These are phyloP conservation scores for Luidia sarsii DNA, from an alignment of 53 echinoderm and acorn worm species.

Conservation along the genomic window DNA sequence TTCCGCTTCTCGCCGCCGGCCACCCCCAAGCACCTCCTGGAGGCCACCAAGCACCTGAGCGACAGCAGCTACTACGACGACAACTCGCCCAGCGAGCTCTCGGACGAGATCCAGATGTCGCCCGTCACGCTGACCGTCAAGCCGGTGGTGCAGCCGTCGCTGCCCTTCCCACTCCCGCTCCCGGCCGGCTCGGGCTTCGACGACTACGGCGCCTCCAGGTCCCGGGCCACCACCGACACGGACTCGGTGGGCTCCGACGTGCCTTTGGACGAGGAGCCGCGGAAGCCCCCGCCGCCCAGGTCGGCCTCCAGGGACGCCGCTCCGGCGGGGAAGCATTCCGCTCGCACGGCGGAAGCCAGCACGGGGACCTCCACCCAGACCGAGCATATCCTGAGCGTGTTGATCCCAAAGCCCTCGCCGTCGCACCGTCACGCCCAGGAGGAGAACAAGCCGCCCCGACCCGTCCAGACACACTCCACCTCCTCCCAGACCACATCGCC, in stretches of 20 bases:
- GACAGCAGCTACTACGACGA: slow-evolving; percentile 65
- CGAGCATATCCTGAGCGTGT: slow-evolving; percentile 32
- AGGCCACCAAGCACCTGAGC: slow-evolving; percentile 67
- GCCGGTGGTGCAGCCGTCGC: slow-evolving; percentile 58
- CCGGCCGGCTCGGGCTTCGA: slow-evolving; percentile 63
- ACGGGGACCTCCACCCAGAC: slow-evolving; percentile 40
- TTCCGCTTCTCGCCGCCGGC: slow-evolving; percentile 85
- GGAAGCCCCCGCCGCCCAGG: background rate
- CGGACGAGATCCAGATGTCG: slow-evolving; percentile 42
- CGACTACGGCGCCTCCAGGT: slow-evolving; percentile 13
- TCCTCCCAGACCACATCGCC: slow-evolving; percentile 39
- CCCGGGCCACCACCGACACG: background rate
- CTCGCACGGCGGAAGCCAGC: slow-evolving; percentile 12
- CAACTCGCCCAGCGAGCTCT: slow-evolving; percentile 41
- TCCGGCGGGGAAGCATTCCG: background rate
- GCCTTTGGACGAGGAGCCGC: background rate
- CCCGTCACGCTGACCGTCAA: slow-evolving; percentile 40
- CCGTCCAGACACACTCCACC: slow-evolving; percentile 36
- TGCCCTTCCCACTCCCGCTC: slow-evolving; percentile 42
- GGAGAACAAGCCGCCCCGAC: background rate
- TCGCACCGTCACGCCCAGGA: slow-evolving; percentile 16
- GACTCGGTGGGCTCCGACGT: slow-evolving; percentile 16
- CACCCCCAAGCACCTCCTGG: slow-evolving; percentile 77
- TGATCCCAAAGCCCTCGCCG: slow-evolving; percentile 23
- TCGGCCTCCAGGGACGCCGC: background rate